phyloP scores from a whole-genome alignment of 2,888 invertebrate species.

The Pharmacophagus antenor region DNA sequence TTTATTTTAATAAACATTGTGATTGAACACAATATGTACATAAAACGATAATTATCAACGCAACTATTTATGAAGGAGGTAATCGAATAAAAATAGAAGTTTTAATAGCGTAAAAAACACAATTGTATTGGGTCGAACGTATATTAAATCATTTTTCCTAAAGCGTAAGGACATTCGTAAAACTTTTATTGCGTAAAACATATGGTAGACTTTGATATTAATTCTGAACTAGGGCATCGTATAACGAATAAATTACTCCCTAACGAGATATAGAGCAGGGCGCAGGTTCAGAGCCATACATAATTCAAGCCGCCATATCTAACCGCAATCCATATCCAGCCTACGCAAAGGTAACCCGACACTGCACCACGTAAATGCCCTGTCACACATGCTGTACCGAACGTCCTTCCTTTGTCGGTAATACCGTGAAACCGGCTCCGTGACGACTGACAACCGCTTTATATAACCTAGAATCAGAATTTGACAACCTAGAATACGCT shows the following conservation, averaged over 20 bases:
- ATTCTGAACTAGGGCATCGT: neutral
- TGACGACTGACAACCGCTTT: slow-evolving; percentile 30
- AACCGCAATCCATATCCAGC: slow-evolving; percentile 20
- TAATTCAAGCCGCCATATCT: slow-evolving; percentile 15
- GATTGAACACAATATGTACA: too few species aligned
- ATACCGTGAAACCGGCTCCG: slow-evolving; percentile 48
- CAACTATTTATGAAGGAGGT: too few species aligned
- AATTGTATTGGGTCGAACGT: too few species aligned
- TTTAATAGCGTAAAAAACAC: too few species aligned
- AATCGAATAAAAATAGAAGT: too few species aligned
- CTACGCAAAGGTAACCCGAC: slow-evolving; percentile 41
- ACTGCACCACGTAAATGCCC: slow-evolving; percentile 39
- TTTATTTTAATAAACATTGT: too few species aligned
- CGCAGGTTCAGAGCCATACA: slow-evolving; percentile 18
- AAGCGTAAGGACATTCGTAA: too few species aligned
- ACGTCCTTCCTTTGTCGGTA: slow-evolving; percentile 42
- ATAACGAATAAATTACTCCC: slow-evolving; percentile 2
- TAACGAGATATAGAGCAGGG: neutral
- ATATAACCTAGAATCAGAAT: slow-evolving; percentile 25
- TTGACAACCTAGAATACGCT: neutral
- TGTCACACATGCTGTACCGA: slow-evolving; percentile 35
- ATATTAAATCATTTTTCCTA: too few species aligned
- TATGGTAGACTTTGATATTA: neutral
- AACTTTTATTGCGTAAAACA: neutral
- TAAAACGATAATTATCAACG: too few species aligned